phyloP scores from a whole-genome alignment of 2,797 vertebrate genomes.

The Apodemus agrarius region DNA sequence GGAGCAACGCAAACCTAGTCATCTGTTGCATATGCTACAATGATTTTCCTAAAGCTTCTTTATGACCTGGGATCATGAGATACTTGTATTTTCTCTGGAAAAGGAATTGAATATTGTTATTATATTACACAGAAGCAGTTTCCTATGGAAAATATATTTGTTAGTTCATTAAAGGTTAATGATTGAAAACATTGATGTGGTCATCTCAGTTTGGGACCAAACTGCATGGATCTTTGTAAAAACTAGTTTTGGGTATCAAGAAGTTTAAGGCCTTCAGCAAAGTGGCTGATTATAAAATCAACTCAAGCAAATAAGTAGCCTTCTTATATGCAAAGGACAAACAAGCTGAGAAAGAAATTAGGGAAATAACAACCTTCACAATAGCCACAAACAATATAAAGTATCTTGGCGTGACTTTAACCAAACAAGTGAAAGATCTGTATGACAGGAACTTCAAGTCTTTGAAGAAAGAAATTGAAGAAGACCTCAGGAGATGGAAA shows the following conservation, averaged over 20 bases:
- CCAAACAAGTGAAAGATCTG: no score
- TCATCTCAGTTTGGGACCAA: conserved; percentile 87
- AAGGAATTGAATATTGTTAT: neutral
- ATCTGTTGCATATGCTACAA: neutral
- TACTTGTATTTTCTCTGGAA: conserved; percentile 31
- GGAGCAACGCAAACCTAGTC: neutral
- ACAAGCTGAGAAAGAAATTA: no score
- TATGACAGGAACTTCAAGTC: no score
- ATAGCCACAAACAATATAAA: no score
- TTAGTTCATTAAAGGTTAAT: conserved; percentile 30
- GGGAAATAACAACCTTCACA: no score
- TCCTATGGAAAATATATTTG: conserved; percentile 32
- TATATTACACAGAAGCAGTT: neutral
- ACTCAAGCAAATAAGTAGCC: no score
- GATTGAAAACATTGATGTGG: conserved; percentile 85
- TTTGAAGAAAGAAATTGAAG: no score
- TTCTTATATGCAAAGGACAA: no score
- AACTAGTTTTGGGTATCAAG: conserved; percentile 79
- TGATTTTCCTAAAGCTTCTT: conserved; percentile 44
- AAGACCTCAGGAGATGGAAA: no score
- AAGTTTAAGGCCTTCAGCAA: conserved; percentile 85
- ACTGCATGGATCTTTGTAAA: conserved; percentile 83
- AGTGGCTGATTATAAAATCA: no score
- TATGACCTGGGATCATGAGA: conserved; percentile 14
- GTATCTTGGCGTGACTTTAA: no score